Conservation (phyloP, 2,888 invertebrate species). For the Chymomyza procnemis region DNA sequence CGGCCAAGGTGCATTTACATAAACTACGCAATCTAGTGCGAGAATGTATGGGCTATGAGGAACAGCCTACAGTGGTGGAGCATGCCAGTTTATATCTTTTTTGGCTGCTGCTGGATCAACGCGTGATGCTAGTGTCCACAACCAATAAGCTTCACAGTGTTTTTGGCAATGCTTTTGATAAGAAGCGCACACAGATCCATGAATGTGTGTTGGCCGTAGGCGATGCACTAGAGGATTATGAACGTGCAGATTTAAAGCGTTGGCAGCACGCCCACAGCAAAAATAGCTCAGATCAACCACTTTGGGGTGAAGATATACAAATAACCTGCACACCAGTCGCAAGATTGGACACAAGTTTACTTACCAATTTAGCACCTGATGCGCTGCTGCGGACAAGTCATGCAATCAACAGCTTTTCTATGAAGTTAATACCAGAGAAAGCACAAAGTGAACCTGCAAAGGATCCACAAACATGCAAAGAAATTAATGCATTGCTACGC, state of each 20-base stretch:
- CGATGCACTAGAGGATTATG: conserved; percentile 79
- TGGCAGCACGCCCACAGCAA: conserved; percentile 70
- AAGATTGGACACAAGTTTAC: conserved; percentile 42
- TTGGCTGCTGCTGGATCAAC: conserved; percentile 81
- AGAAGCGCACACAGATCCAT: conserved; percentile 81
- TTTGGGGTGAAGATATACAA: conserved; percentile 68
- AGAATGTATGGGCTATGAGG: conserved; percentile 80
- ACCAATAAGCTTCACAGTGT: conserved; percentile 81
- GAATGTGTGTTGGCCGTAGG: conserved; percentile 80
- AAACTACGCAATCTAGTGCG: conserved; percentile 75
- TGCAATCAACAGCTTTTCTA: conserved; percentile 54
- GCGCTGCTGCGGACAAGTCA: conserved; percentile 48
- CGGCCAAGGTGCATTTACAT: conserved; percentile 68
- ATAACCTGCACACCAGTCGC: conserved; percentile 38
- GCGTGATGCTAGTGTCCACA: conserved; percentile 81
- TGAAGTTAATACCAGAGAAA: conserved; percentile 52
- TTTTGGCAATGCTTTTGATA: conserved; percentile 81
- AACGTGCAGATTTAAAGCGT: conserved; percentile 79
- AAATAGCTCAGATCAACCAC: conserved; percentile 12
- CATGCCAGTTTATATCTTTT: conserved; percentile 83
- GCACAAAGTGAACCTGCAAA: neutral
- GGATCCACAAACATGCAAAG: conserved; percentile 45
- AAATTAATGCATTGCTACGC: conserved; percentile 57
- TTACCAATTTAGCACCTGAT: conserved; percentile 65
- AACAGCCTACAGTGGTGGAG: conserved; percentile 81